Conservation (phyloP, 2,113 vertebrate genomes). For the Chloropsis hardwickii region DNA sequence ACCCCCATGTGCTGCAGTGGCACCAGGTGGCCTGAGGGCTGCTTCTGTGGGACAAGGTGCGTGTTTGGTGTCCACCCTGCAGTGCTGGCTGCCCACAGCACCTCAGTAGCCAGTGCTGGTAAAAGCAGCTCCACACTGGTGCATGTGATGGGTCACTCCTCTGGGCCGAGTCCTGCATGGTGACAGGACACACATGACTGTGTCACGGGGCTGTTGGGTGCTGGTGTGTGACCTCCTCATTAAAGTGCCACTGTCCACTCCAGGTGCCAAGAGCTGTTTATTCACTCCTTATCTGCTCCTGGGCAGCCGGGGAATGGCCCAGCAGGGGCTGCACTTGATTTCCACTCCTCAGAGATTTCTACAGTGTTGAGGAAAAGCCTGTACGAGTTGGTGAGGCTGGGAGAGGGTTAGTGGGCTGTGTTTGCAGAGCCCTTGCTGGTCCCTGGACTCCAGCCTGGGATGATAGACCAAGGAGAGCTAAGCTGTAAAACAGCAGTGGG, state of each 20-base stretch:
- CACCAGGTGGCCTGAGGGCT: not conserved
- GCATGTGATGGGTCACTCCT: not conserved
- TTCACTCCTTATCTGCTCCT: not conserved
- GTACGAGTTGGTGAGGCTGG: not conserved
- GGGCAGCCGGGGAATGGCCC: accelerated
- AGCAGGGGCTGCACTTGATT: not conserved
- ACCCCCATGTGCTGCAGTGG: accelerated
- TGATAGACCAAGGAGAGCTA: not conserved
- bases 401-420: not conserved
- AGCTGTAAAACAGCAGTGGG: not conserved
- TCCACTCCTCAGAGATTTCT: not conserved
- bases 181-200: not conserved
- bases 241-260: constrained; percentile 13
- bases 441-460: not conserved
- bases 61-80: too few species aligned
- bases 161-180: not conserved
- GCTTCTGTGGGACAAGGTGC: not conserved
- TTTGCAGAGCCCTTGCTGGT: not conserved
- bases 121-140: accelerated
- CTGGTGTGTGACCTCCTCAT: not conserved
- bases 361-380: not conserved
- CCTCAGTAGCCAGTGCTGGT: not conserved
- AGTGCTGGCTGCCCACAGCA: not conserved
- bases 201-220: not conserved
- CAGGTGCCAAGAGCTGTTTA: not conserved